Evolutionary conservation across 2,888 invertebrate species (phyloP), one percentile per base, ranked within the genome.

Genomic region (Drosophila mimetica): DNA sequence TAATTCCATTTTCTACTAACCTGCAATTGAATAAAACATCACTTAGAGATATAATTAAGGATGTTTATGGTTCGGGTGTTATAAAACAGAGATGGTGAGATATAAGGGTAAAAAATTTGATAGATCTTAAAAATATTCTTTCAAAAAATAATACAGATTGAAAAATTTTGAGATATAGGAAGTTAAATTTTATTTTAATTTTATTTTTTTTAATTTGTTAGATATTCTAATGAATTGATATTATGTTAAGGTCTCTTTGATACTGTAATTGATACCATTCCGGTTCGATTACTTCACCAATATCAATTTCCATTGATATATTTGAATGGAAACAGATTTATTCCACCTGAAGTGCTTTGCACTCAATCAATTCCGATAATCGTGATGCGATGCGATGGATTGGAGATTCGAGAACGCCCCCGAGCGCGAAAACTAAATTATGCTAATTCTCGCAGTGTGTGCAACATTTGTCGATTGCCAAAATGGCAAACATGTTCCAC

Each of bases 401-500:
- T 46, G 20, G 9, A 30, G 44, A 14, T 39, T 39, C 39, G 48
- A 34, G 47, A 42, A 57, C 32, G 48, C 42, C 51, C 51, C 66
- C 41, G 6, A 51, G 61, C 28, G 63, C 41, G 34, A 44, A 52
- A 60, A 71, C 59, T 64, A 59, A 75, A 70, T 57, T 67, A 77
- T 84, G 86, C 67, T 73, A 80, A 84, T 84, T 83, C 42, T 51
- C 55, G 47, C 48, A 46, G 53, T 66, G 55, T 71, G 81, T 75
- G 75, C 71, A 80, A 67, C 86, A 80, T 77, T 86, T 86, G 84
- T 77, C 78, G 82, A 85, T 78, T 85, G 86, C 71, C 76, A 72
- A 77, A 81, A 80, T 86, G 78, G 58, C 75, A 77, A 84, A 74
- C 75, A 77, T 77, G 65, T 70, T 77, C 37, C 39, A 25, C 28